Evolutionary conservation across 2,888 invertebrate genomes (phyloP).

Genomic region (Ichneumoninae sp.): DNA sequence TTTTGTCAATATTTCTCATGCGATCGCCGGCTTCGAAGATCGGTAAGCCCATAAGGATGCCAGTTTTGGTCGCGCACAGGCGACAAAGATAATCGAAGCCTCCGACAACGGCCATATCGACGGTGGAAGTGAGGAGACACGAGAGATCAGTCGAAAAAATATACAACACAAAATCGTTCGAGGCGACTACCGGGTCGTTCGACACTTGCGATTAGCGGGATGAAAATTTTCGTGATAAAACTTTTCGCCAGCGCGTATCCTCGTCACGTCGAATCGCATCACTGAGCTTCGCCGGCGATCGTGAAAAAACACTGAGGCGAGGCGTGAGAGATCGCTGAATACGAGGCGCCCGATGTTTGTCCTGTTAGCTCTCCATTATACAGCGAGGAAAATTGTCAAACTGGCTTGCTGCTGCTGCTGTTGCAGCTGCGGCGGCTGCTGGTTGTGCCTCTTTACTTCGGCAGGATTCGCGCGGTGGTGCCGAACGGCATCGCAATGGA

Average conservation of each 20-base stretch:
- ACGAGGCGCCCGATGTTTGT: background rate
- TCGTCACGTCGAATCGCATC: slow-evolving; percentile 42
- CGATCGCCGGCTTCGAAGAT: slow-evolving; percentile 85
- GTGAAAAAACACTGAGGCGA: background rate
- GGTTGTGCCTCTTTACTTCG: slow-evolving; percentile 6
- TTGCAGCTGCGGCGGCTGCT: background rate
- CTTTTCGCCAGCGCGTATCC: slow-evolving; percentile 6
- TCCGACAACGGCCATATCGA: slow-evolving; percentile 75
- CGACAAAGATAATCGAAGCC: slow-evolving; percentile 84
- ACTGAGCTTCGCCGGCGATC: slow-evolving; percentile 23
- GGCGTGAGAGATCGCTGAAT: background rate
- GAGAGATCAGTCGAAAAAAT: background rate
- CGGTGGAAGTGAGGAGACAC: background rate
- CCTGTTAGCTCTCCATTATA: slow-evolving; percentile 46
- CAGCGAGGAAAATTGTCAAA: slow-evolving; percentile 36
- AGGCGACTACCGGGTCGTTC: slow-evolving; percentile 41
- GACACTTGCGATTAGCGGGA: slow-evolving; percentile 49
- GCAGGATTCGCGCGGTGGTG: slow-evolving; percentile 30
- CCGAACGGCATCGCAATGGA: slow-evolving; percentile 26
- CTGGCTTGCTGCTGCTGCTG: slow-evolving; percentile 27
- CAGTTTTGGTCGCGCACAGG: slow-evolving; percentile 84
- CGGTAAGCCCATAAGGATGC: slow-evolving; percentile 83
- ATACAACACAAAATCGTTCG: slow-evolving; percentile 4
- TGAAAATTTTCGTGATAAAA: slow-evolving; percentile 36
- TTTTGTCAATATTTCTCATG: slow-evolving; percentile 86